Evolutionary conservation across 2,888 invertebrate genomes (phyloP).

Genomic region (Cerastis leucographa): DNA sequence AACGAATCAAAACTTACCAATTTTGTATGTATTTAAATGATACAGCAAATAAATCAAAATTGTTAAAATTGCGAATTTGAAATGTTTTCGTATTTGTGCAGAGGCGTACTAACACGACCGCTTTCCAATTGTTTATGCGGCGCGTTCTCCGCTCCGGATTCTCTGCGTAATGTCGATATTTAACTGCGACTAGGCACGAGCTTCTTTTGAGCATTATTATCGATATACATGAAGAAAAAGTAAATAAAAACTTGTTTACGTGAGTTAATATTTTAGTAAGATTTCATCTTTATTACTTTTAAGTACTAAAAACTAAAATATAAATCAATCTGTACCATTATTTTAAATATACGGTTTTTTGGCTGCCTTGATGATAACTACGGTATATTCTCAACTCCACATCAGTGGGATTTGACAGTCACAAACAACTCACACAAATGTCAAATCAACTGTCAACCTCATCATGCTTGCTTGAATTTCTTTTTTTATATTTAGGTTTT

Average conservation of each 20-base stretch:
- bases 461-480: constrained; percentile 2
- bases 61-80: constrained; percentile 29
- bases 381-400: too few relatives aligned
- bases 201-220: constrained; percentile 13
- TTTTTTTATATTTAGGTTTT: not conserved
- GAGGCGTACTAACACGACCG: constrained; percentile 21
- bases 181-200: constrained; percentile 40
- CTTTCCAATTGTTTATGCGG: constrained; percentile 47
- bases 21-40: not conserved
- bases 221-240: constrained; percentile 1
- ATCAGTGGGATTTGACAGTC: not conserved
- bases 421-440: not conserved
- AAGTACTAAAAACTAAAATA: not conserved
- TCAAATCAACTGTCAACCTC: constrained; percentile 12
- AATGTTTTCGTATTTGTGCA: not conserved
- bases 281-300: not conserved
- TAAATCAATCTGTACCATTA: not conserved
- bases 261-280: not conserved
- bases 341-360: constrained; percentile 15
- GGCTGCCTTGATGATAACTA: accelerated
- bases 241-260: not conserved
- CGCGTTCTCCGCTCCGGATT: constrained; percentile 37
- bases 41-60: constrained; percentile 14
- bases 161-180: constrained; percentile 48
- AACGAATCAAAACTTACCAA: constrained; percentile 42